These are phyloP conservation scores for Melanophora roralis DNA, from an alignment of 2,888 invertebrate genomes.

Conservation along the genomic window DNA sequence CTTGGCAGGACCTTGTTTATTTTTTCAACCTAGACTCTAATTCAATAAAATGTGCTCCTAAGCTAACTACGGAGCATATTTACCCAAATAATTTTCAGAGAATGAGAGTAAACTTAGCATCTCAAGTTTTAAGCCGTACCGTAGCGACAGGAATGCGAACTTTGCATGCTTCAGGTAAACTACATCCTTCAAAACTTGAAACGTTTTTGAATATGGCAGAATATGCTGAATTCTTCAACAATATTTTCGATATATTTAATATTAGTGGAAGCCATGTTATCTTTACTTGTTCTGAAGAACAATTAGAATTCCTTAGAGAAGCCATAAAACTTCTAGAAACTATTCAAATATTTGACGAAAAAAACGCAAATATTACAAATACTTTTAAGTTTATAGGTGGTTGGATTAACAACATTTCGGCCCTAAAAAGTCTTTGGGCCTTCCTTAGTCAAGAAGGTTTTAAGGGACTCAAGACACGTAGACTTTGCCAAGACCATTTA, in stretches of 20 bases:
- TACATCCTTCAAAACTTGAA: neutral
- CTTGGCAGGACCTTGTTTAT: neutral
- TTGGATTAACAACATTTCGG: neutral
- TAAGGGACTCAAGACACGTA: too few relatives aligned
- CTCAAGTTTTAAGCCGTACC: neutral
- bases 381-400: neutral
- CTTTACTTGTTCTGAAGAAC: neutral
- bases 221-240: neutral
- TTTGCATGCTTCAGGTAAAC: neutral
- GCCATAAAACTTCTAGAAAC: neutral
- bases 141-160: neutral
- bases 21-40: neutral
- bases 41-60: slow-evolving; percentile 18
- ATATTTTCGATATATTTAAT: neutral
- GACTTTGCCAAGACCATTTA: too few relatives aligned
- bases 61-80: neutral
- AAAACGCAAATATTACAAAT: neutral
- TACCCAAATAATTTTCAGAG: neutral
- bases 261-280: neutral
- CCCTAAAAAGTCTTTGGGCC: neutral
- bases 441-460: neutral
- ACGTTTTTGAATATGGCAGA: neutral
- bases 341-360: neutral
- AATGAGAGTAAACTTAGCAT: neutral
- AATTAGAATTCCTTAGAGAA: neutral